Evolutionary conservation across 2,113 vertebrate species (phyloP).

Genomic region (Ceuthmochares aereus): DNA sequence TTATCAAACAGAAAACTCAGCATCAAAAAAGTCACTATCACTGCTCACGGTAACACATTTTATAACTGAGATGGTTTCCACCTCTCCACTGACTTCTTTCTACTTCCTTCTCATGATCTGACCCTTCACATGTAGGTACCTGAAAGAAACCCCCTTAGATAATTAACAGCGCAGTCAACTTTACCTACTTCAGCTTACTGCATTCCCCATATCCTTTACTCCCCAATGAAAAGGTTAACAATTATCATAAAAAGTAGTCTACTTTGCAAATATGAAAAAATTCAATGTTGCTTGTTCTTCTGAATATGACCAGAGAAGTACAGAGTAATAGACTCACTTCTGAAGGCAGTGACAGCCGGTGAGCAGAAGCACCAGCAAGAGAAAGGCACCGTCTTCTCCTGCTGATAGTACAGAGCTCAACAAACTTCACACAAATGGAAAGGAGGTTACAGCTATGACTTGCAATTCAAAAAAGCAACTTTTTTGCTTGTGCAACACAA

Average conservation of each 20-base stretch:
- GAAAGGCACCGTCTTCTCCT: not conserved
- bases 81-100: not conserved
- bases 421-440: not conserved
- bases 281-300: not conserved
- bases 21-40: not conserved
- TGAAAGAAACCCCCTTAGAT: not conserved
- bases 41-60: rapidly evolving
- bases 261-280: not conserved
- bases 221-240: not conserved
- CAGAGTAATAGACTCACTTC: slow-evolving; percentile 56
- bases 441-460: not conserved
- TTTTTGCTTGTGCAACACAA: not conserved
- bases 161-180: not conserved
- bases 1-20: not conserved
- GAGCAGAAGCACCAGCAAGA: not conserved
- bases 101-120: not conserved
- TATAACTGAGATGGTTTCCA: not conserved
- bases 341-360: not conserved
- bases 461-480: not conserved
- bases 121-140: not conserved
- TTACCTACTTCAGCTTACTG: not conserved
- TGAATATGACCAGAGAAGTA: not conserved
- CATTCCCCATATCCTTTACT: not conserved
- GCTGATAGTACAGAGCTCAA: not conserved
- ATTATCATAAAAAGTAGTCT: not conserved